Conservation (phyloP, 2,888 invertebrate species). For the Eretmocerus hayati region DNA sequence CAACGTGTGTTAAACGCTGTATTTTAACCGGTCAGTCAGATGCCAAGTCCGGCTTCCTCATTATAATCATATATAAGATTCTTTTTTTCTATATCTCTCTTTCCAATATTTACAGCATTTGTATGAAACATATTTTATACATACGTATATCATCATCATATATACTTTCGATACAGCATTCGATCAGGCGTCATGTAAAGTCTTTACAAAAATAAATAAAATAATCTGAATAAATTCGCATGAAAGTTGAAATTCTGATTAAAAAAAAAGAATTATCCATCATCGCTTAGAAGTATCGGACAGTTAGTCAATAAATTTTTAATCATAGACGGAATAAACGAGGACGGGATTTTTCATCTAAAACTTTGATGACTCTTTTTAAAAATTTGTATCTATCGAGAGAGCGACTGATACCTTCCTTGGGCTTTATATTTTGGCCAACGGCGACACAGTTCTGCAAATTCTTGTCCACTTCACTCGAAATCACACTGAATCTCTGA, state of each 20-base stretch:
- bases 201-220: slow-evolving; percentile 47
- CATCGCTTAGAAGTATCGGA: slow-evolving; percentile 32
- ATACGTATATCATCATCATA: slow-evolving; percentile 7
- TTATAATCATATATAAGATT: slow-evolving; percentile 11
- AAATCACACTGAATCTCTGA: too few species aligned
- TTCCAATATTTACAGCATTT: slow-evolving; percentile 17
- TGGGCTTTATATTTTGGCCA: too few species aligned
- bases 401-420: too few species aligned
- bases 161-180: slow-evolving; percentile 17
- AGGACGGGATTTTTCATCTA: slow-evolving; percentile 23
- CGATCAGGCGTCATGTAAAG: slow-evolving; percentile 32
- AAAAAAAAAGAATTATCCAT: slow-evolving; percentile 15
- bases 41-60: not conserved
- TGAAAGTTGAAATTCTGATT: slow-evolving; percentile 23
- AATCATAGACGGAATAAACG: slow-evolving; percentile 30
- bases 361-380: too few species aligned
- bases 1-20: slow-evolving; percentile 16
- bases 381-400: too few species aligned
- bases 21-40: slow-evolving; percentile 13
- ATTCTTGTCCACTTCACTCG: too few species aligned
- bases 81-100: slow-evolving; percentile 8
- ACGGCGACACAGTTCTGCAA: too few species aligned
- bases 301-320: slow-evolving; percentile 45
- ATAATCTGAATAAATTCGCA: slow-evolving; percentile 45
- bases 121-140: slow-evolving; percentile 14